Evolutionary conservation across 2,888 invertebrate species (phyloP).

Genomic region (Invenusta paracnida): DNA sequence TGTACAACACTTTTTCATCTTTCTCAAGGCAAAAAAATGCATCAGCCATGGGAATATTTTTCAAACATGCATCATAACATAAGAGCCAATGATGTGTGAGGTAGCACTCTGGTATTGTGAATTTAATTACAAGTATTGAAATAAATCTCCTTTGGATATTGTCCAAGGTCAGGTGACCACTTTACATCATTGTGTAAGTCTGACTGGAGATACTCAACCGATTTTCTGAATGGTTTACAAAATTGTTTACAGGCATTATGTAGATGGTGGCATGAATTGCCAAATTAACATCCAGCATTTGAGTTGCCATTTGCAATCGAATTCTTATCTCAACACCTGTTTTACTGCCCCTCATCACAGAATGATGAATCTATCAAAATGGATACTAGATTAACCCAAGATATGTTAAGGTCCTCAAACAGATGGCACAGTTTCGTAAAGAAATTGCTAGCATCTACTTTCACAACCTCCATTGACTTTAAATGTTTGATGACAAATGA

Average conservation of each 20-base stretch:
- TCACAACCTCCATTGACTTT: too few relatives aligned
- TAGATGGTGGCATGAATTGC: background rate
- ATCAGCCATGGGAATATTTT: background rate
- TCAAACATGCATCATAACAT: background rate
- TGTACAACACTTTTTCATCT: background rate
- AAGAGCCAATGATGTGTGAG: background rate
- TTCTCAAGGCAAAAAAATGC: background rate
- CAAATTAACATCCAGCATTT: background rate
- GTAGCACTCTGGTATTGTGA: background rate
- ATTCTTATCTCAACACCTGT: background rate
- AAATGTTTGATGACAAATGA: too few relatives aligned
- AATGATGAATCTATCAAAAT: too few relatives aligned
- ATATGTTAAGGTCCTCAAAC: too few relatives aligned
- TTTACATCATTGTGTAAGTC: background rate
- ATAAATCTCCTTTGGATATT: background rate
- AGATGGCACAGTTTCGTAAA: too few relatives aligned
- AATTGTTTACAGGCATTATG: background rate
- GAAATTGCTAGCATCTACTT: too few relatives aligned
- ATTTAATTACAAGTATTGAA: background rate
- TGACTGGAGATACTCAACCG: background rate
- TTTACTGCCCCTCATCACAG: background rate
- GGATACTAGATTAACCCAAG: too few relatives aligned
- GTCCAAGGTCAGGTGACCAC: background rate
- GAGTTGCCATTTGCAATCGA: background rate
- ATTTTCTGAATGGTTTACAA: background rate